A percentile compares a stretch with the other conserved stretches of the same genome.
These are phyloP conservation scores for Euura lappo DNA, from an alignment of 1,140 invertebrate species.

Conservation along the genomic window DNA sequence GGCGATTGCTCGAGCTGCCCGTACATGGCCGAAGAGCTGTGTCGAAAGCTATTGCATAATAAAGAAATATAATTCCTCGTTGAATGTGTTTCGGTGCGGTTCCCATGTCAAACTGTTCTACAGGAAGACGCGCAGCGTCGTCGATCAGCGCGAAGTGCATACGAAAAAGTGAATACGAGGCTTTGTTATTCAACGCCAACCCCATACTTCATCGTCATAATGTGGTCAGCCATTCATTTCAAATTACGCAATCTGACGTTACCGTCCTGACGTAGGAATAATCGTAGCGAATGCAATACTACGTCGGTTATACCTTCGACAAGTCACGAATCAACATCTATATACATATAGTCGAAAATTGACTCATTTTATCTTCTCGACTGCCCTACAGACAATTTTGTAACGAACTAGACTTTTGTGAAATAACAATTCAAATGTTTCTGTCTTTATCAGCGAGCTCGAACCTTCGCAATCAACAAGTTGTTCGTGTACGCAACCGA, in stretches of 20 bases:
- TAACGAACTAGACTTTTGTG: not conserved
- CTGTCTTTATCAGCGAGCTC: not conserved
- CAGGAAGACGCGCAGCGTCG: not conserved
- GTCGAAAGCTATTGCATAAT: no score
- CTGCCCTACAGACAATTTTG: not conserved
- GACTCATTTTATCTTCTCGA: not conserved
- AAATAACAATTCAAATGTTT: not conserved
- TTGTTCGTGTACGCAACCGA: not conserved
- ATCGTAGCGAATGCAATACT: not conserved
- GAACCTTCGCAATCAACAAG: not conserved
- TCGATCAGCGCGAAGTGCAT: not conserved
- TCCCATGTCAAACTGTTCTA: not conserved
- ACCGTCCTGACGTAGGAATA: not conserved
- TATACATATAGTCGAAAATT: not conserved
- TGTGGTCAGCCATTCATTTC: not conserved
- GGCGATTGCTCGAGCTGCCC: no score
- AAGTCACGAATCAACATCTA: no score
- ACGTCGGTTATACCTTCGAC: not conserved
- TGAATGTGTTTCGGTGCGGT: not conserved
- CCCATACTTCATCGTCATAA: slow-evolving; percentile 6
- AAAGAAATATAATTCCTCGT: no score
- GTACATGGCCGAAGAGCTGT: no score
- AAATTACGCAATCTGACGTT: not conserved
- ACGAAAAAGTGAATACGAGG: not conserved
- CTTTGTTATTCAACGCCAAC: not conserved